Evolutionary conservation across 1,140 invertebrate genomes (phyloP).

Genomic region (Solenopsis invicta): DNA sequence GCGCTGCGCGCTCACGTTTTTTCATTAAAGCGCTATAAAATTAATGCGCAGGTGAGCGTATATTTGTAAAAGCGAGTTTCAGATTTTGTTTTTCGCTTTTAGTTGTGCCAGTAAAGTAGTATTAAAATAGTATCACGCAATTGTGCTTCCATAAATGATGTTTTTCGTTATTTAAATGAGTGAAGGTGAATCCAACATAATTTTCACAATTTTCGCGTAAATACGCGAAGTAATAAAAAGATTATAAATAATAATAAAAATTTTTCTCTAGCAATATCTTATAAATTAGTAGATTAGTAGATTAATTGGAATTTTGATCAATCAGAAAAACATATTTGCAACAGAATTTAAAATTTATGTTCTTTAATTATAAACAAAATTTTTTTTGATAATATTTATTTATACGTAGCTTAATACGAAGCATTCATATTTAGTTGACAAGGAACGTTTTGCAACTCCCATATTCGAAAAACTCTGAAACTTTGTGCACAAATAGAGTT

Average conservation of each 20-base stretch:
- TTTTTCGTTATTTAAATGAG: neutral
- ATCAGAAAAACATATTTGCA: neutral
- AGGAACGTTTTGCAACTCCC: too few species aligned
- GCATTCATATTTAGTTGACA: neutral
- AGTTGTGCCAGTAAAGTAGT: conserved; percentile 11
- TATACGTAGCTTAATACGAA: neutral
- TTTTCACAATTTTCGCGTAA: neutral
- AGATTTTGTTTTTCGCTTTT: conserved; percentile 46
- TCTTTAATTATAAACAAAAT: neutral
- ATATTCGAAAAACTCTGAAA: too few species aligned
- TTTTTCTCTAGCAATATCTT: neutral
- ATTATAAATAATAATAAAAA: neutral
- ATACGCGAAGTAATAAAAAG: neutral
- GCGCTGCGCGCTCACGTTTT: conserved; percentile 20
- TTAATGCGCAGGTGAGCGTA: conserved; percentile 46
- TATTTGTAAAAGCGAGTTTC: conserved; percentile 29
- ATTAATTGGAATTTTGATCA: neutral
- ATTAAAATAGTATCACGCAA: conserved; percentile 33
- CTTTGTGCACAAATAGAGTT: too few species aligned
- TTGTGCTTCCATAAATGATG: neutral
- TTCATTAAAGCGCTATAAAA: conserved; percentile 58
- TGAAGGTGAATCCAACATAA: neutral
- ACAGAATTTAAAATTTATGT: conserved; percentile 10
- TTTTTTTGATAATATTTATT: neutral
- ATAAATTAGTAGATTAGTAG: neutral